Conservation (phyloP, 2,888 invertebrate species). For the Cephonodes hylas region DNA sequence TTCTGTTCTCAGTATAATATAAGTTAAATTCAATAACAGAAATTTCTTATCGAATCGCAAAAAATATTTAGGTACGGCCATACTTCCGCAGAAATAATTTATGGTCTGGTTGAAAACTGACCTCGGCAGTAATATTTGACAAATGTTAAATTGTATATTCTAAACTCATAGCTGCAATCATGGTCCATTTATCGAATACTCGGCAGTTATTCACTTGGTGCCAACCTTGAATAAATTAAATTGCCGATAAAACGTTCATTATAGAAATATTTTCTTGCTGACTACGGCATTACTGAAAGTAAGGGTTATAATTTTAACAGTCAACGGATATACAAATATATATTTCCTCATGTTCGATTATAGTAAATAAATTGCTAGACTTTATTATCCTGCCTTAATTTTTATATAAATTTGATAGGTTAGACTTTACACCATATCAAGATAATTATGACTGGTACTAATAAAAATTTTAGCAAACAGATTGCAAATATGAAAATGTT, state of each 20-base stretch:
- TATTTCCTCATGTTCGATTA: no score
- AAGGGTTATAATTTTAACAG: no score
- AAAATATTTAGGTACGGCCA: not conserved
- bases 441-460: no score
- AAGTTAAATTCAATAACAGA: not conserved
- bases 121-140: not conserved
- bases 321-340: no score
- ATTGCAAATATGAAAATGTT: no score
- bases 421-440: no score
- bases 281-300: no score
- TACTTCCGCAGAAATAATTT: not conserved
- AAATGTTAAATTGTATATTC: no score
- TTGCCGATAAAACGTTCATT: conserved; percentile 42
- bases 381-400: no score
- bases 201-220: conserved; percentile 48
- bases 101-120: not conserved
- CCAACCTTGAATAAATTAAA: conserved; percentile 58
- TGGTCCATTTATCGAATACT: conserved; percentile 41
- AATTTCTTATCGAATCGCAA: not conserved
- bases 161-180: not conserved
- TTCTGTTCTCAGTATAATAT: not conserved
- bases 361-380: no score
- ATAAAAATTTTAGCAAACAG: no score
- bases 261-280: not conserved
- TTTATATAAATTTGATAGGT: no score